A percentile compares a stretch with the other conserved stretches of the same genome.
Evolutionary conservation across 2,797 vertebrate genomes (phyloP).

Genomic region (Halcyon leucocephala): DNA sequence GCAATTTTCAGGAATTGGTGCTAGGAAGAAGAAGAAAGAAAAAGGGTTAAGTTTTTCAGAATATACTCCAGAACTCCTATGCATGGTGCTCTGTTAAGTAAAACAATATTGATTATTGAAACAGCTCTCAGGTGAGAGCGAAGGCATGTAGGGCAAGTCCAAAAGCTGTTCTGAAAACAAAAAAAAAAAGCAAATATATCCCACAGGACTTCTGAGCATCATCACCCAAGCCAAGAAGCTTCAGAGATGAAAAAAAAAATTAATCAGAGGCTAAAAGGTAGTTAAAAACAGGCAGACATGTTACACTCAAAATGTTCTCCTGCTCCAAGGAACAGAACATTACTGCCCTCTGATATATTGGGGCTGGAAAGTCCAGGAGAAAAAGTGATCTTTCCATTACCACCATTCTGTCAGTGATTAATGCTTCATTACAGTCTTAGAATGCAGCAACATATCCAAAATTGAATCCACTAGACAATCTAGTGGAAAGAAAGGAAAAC

Average conservation of each 20-base stretch:
- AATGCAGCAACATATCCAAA: background rate
- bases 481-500: background rate
- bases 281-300: background rate
- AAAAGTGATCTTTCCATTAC: background rate
- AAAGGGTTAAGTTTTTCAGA: background rate
- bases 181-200: background rate
- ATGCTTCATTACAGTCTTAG: background rate
- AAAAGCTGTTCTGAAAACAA: background rate
- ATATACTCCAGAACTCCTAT: background rate
- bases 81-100: background rate
- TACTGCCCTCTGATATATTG: background rate
- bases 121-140: background rate
- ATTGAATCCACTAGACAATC: background rate
- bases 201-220: background rate
- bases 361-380: background rate
- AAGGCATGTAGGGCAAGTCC: background rate
- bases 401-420: background rate
- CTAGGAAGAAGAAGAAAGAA: conserved; percentile 72
- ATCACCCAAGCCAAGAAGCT: background rate
- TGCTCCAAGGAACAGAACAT: background rate
- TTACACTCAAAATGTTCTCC: background rate
- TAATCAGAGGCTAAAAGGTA: background rate
- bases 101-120: background rate
- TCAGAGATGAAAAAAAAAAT: background rate
- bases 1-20: conserved; percentile 97